Conservation (phyloP, 2,113 vertebrate species). For the Elachura formosa region DNA sequence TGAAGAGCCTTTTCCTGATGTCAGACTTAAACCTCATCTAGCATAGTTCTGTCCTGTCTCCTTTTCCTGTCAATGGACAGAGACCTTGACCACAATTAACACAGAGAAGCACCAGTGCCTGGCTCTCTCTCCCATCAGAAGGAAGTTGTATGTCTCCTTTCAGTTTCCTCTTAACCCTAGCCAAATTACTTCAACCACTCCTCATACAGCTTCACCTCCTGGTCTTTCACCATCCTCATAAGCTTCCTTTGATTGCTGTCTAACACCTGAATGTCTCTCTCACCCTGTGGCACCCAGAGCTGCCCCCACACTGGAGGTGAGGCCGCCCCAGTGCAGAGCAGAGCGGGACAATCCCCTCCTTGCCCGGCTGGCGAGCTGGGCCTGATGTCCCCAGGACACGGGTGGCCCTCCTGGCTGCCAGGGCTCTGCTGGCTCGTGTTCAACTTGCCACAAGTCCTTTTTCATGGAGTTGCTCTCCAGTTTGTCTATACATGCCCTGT, state of each 20-base stretch:
- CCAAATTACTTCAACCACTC: background rate
- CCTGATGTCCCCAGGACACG: rapidly evolving
- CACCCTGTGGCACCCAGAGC: rapidly evolving
- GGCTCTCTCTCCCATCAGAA: background rate
- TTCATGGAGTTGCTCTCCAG: background rate
- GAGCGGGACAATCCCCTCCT: background rate
- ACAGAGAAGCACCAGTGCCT: too few relatives aligned
- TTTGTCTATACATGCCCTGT: background rate
- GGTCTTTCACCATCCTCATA: background rate
- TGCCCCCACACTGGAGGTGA: background rate
- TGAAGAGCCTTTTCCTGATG: background rate
- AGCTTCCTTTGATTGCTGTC: background rate
- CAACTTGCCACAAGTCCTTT: rapidly evolving
- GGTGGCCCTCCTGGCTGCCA: background rate
- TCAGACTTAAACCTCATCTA: background rate
- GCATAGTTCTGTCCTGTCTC: background rate
- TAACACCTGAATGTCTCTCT: background rate
- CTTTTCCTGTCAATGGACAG: background rate
- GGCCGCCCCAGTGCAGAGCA: rapidly evolving
- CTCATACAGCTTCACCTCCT: rapidly evolving
- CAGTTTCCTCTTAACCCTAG: background rate
- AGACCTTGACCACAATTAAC: too few relatives aligned
- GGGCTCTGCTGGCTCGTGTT: background rate
- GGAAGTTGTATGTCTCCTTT: background rate
- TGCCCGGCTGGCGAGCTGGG: rapidly evolving